Percentiles rank a stretch among this genome's conserved stretches.
phyloP scores from a whole-genome alignment of 2,888 invertebrate species.

The Drosophila crucigera region DNA sequence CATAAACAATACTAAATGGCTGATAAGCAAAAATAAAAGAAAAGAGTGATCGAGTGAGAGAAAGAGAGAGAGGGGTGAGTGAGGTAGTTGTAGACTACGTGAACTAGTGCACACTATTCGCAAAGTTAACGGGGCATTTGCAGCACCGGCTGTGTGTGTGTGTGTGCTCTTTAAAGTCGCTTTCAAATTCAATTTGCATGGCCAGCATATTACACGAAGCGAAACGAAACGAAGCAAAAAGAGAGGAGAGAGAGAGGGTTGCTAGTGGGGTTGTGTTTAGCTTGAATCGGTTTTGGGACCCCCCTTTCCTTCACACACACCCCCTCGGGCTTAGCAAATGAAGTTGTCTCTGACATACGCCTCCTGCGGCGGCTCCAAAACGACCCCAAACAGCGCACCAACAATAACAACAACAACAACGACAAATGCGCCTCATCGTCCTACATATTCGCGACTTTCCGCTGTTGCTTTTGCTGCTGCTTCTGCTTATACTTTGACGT shows the following conservation, averaged over 20 bases:
- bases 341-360: slow-evolving; percentile 69
- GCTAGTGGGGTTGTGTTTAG: slow-evolving; percentile 11
- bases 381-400: slow-evolving; percentile 39
- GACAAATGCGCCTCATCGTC: slow-evolving; percentile 23
- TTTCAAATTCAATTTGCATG: slow-evolving; percentile 61
- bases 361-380: slow-evolving; percentile 63
- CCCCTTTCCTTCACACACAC: not conserved
- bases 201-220: slow-evolving; percentile 42
- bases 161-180: slow-evolving; percentile 35
- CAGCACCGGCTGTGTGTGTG: slow-evolving; percentile 5
- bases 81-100: slow-evolving; percentile 3
- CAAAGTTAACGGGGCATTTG: slow-evolving; percentile 25
- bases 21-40: slow-evolving; percentile 37
- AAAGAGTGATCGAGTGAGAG: not conserved
- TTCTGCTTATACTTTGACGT: slow-evolving; percentile 5
- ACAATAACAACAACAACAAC: slow-evolving; percentile 4
- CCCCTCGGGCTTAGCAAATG: slow-evolving; percentile 46
- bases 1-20: slow-evolving; percentile 18
- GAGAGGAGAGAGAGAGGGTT: not conserved
- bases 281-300: slow-evolving; percentile 3
- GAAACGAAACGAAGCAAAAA: slow-evolving; percentile 41
- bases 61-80: not conserved
- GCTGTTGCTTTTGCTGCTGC: slow-evolving; percentile 3
- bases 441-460: slow-evolving; percentile 60
- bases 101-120: slow-evolving; percentile 5